A percentile compares a stretch with the other conserved stretches of the same genome.
phyloP scores from a whole-genome alignment of 1,140 invertebrate species.

The Rhyzopertha dominica region DNA sequence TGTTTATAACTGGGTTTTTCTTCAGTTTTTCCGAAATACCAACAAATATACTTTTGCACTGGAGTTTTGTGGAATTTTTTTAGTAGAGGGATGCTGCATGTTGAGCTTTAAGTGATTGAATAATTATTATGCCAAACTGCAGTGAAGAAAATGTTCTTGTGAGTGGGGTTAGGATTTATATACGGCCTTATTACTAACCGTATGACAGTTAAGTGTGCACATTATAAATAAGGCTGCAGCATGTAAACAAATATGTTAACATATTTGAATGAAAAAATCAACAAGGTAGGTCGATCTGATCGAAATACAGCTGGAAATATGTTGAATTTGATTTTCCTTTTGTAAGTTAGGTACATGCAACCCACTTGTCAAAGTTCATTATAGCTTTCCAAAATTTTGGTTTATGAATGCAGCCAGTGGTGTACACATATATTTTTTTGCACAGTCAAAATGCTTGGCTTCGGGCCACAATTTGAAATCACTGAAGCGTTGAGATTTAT shows the following conservation, averaged over 20 bases:
- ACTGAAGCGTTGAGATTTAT: background rate
- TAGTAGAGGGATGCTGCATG: constrained; percentile 8
- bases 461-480: background rate
- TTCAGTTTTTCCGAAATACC: constrained; percentile 36
- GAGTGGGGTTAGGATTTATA: constrained; percentile 13
- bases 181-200: background rate
- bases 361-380: too few species aligned
- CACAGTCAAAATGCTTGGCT: background rate
- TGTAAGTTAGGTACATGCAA: too few species aligned
- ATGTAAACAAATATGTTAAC: too few species aligned
- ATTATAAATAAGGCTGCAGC: background rate
- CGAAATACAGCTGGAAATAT: too few species aligned
- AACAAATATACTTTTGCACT: constrained; percentile 19
- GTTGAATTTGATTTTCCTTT: too few species aligned
- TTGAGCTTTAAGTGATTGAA: constrained; percentile 17
- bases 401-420: too few species aligned
- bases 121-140: too few species aligned
- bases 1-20: constrained; percentile 43
- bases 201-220: background rate
- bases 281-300: too few species aligned
- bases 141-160: too few species aligned
- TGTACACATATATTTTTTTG: constrained; percentile 3
- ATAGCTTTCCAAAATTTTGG: too few species aligned
- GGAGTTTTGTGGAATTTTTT: constrained; percentile 13
- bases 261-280: too few species aligned